Base-by-base conservation (phyloP, 2,797 vertebrate species). In the Pangasius sanitwongsei region DNA sequence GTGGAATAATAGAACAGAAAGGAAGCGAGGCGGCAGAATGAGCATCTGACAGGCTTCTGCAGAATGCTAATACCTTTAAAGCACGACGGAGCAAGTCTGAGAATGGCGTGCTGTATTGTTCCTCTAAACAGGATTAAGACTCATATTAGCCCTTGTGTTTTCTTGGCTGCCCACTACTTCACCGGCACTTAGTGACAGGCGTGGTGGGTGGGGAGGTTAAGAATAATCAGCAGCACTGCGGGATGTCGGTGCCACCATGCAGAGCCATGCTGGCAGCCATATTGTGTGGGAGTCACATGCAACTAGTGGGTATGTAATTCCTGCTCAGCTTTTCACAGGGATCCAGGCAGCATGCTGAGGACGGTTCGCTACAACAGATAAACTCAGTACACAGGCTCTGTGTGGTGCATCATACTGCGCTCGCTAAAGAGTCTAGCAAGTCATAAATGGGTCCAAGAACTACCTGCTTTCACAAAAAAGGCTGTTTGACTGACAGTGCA, bases 201-300 rank as follows among this genome's bases (percentile, higher is more conserved):
- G 41, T 81, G 70, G 85, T 89, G 89, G 88, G 89, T 88, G 88
- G 57, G 89, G 57, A 82, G 87, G 91, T 91, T 72, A 90, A 85
- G 85, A 86, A 91, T 90, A 92, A 93, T 93, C 91, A 93, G 91
- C 87, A 88, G 84, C 85, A 2, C 90, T 15, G 70, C 63, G 6
- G 92, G 92, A 87, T 90, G 83, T 48, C 34, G 86, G 50, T 91
- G 77, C 86, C 83, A 34, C 86, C 90, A 90, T 80, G 89, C 80
- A 48, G 91, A 86, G 89, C 84, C 88, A 61, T 48, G 86, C 86
- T 84, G 87, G 85, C 18, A 48, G 87, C 92, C 91, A 89, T 89
- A 90, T 91, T 90, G 91, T 89, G 88, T 82, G 63, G 90, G 81
- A 88, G 86, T 86, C 87, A 84, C 87, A 69, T 77, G 77, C 86